Percentiles rank a stretch among this genome's conserved stretches.
Evolutionary conservation across 2,113 vertebrate genomes (phyloP).

Genomic region (Cnemophilus loriae): DNA sequence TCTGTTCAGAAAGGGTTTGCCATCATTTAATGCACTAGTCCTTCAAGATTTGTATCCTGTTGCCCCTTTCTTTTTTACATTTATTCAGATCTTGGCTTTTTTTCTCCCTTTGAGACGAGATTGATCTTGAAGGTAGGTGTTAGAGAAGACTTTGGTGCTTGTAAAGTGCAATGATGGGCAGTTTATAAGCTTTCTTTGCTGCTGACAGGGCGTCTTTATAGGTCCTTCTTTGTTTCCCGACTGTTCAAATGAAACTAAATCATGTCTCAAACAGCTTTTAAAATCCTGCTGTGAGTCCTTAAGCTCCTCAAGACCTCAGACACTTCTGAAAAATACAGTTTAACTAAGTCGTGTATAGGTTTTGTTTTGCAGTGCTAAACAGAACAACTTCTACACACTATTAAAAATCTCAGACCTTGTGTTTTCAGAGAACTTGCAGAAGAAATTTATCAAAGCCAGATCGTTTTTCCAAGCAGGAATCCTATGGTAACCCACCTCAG

Average conservation of each 20-base stretch:
- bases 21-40: background rate
- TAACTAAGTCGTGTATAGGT: background rate
- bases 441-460: background rate
- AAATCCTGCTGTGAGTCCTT: background rate
- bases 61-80: background rate
- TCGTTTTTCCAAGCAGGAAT: background rate
- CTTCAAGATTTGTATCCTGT: background rate
- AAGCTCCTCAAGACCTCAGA: background rate
- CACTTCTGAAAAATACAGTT: background rate
- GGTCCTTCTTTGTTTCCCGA: background rate
- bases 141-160: background rate
- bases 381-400: background rate
- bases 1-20: background rate
- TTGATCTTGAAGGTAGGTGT: background rate
- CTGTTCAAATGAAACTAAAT: background rate
- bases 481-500: background rate
- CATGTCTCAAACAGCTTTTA: background rate
- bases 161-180: background rate
- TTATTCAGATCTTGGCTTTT: background rate
- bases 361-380: background rate
- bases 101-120: background rate
- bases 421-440: background rate
- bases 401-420: background rate
- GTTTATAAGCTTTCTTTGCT: background rate
- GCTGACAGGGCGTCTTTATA: accelerated